Evolutionary conservation across 2,888 invertebrate genomes (phyloP), one percentile per base, ranked within the genome.

Genomic region (Lepetodrilus schrolli): DNA sequence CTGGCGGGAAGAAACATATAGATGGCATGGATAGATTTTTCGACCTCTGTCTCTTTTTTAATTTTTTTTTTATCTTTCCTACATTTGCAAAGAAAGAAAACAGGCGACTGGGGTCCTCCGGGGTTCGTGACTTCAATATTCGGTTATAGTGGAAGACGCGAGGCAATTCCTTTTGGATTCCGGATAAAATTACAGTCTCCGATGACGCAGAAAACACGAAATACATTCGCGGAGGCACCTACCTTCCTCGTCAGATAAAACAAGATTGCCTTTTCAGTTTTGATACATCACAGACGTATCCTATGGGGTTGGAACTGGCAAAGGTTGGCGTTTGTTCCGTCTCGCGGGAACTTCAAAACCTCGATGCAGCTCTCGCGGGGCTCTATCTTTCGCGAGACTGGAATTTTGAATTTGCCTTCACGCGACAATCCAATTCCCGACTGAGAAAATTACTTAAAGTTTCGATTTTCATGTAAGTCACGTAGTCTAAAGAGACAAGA

Each of bases 291-390:
- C 34, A 30, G 17, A 4, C 26, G 26, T 8, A n/a, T 17, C 58
- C 58, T 17, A 30, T 30, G 30, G 58, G 58, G 30, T 30, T 30
- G 17, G 17, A 23, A 30, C 23, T 30, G 30, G 58, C 34, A 17
- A 34, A 17, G 30, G 58, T 17, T 58, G 34, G 26, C 58, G 58
- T 30, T 17, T 34, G 10, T 34, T 10, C 26, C 10, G 58, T 58
- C 58, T 58, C 34, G 58, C 58, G 58, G 58, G 58, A 58, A 58
- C 58, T 30, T 58, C 58, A 58, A 58, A n/a, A 58, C 58, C 30
- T 13, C 17, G 30, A 30, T 58, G n/a, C 34, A 30, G 34, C 26
- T 58, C 58, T 58, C 58, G 13, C 58, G 30, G 17, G 58, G 17
- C 58, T 30, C 17, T 26, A 30, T 58, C 26, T 26, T 17, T 43